phyloP scores from a whole-genome alignment of 1,140 invertebrate species.

The Ceratina australensis region DNA sequence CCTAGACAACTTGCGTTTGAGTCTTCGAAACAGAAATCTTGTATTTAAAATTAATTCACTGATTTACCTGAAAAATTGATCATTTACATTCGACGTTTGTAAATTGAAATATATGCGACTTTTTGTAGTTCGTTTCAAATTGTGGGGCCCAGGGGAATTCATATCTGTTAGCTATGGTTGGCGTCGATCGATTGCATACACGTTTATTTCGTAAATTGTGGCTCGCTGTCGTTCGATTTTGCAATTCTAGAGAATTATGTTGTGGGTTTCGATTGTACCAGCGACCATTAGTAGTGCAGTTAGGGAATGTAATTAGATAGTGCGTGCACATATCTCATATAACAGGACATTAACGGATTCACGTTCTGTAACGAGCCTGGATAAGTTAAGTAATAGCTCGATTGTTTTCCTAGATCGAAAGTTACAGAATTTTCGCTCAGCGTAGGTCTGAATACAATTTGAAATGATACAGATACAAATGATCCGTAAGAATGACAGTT shows the following conservation, averaged over 20 bases:
- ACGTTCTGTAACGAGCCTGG: not conserved
- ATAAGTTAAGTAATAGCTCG: not conserved
- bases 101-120: too few relatives aligned
- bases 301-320: conserved; percentile 24
- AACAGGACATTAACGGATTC: not conserved
- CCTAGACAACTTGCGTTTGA: not conserved
- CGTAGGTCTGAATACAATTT: too few relatives aligned
- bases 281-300: not conserved
- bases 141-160: not conserved
- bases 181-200: not conserved
- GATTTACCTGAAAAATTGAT: too few relatives aligned
- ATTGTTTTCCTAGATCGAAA: not conserved
- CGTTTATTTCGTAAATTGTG: conserved; percentile 31
- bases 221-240: conserved; percentile 14
- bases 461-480: too few relatives aligned
- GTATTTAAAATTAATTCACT: not conserved
- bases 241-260: conserved; percentile 19
- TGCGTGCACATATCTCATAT: conserved; percentile 12
- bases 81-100: too few relatives aligned
- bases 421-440: not conserved
- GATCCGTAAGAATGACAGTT: not conserved
- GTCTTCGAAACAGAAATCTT: not conserved
- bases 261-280: not conserved
- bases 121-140: too few relatives aligned
- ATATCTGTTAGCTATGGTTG: not conserved